Conservation (phyloP, 2,113 vertebrate genomes). For the Cebus imitator region DNA sequence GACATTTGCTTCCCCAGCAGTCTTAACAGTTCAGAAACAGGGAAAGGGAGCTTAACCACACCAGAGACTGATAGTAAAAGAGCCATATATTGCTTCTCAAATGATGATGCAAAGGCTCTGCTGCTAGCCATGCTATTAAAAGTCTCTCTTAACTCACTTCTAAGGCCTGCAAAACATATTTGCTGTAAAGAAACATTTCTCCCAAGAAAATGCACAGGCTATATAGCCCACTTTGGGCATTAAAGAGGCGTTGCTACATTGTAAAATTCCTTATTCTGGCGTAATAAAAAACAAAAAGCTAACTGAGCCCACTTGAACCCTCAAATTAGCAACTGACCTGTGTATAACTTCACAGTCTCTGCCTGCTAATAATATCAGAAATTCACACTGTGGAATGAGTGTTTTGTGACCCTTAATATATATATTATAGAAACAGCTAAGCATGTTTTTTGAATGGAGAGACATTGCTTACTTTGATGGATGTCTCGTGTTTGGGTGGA, state of each 20-base stretch:
- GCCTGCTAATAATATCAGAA: constrained; percentile 26
- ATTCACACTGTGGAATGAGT: neutral
- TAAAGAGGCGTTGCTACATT: neutral
- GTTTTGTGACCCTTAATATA: constrained; percentile 31
- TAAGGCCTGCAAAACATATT: neutral
- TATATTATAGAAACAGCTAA: constrained; percentile 21
- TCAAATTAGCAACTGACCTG: neutral
- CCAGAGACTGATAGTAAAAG: neutral
- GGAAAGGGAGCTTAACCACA: neutral
- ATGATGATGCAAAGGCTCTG: neutral
- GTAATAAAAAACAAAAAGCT: neutral
- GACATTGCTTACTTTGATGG: constrained; percentile 31
- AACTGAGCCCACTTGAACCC: neutral
- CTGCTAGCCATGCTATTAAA: neutral
- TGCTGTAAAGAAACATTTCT: neutral
- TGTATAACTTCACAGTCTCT: constrained; percentile 4
- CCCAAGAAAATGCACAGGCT: neutral
- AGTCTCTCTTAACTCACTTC: constrained; percentile 1
- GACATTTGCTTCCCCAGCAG: neutral
- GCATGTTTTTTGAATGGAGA: neutral
- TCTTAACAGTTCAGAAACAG: neutral
- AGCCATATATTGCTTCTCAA: neutral
- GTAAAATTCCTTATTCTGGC: neutral
- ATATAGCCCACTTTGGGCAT: neutral
- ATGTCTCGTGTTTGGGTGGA: constrained; percentile 5